Evolutionary conservation across 1,140 invertebrate genomes (phyloP).

Genomic region (Drosophila erecta): DNA sequence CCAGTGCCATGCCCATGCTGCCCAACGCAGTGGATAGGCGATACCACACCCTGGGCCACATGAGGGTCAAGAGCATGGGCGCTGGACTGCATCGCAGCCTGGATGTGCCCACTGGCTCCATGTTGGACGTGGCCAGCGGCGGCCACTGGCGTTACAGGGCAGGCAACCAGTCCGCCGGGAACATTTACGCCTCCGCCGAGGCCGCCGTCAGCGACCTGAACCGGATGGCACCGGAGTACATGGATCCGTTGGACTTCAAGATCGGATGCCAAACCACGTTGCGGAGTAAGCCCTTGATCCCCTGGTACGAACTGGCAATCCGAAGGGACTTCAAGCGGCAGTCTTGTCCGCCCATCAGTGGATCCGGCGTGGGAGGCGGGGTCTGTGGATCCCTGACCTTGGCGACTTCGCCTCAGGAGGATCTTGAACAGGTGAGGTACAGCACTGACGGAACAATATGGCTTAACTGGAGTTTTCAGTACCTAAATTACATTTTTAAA

Average conservation of each 20-base stretch:
- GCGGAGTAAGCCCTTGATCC: constrained; percentile 88
- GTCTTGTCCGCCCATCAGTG: constrained; percentile 87
- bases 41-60: constrained; percentile 81
- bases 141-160: constrained; percentile 46
- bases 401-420: constrained; percentile 52
- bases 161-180: constrained; percentile 71
- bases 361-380: constrained; percentile 16
- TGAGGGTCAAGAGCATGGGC: constrained; percentile 80
- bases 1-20: constrained; percentile 79
- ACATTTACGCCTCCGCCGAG: constrained; percentile 77
- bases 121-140: constrained; percentile 64
- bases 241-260: constrained; percentile 86
- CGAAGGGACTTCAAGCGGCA: constrained; percentile 88
- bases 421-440: constrained; percentile 58
- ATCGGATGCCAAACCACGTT: constrained; percentile 88
- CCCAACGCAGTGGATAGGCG: constrained; percentile 73
- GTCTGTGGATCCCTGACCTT: constrained; percentile 34
- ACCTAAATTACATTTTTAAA: too few species aligned
- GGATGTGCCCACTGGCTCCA: constrained; percentile 70
- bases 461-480: too few species aligned
- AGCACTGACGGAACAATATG: neutral
- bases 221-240: constrained; percentile 77
- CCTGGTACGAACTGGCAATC: constrained; percentile 94
- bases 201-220: constrained; percentile 75
- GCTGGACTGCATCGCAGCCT: constrained; percentile 69